Conservation (phyloP, 2,797 vertebrate genomes). For the Lacerta viridis region DNA sequence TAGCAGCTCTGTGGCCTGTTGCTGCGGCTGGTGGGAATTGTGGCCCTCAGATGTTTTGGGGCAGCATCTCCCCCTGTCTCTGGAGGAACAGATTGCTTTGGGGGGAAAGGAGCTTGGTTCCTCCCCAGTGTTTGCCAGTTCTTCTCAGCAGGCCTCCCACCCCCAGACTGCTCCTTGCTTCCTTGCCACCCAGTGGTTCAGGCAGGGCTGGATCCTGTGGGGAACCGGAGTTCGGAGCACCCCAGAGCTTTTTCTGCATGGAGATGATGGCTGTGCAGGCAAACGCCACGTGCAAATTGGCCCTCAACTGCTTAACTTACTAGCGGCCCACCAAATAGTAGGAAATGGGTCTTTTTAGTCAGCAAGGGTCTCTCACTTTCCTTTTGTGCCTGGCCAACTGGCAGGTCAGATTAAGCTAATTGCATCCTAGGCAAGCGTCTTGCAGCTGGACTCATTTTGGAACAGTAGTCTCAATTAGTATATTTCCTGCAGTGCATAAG, state of each 20-base stretch:
- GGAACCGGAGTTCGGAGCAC: not conserved
- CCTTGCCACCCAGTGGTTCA: not conserved
- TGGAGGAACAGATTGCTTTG: not conserved
- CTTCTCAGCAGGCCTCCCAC: too few relatives aligned
- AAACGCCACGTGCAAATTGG: too few relatives aligned
- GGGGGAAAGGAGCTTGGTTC: not conserved
- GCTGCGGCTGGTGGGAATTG: too few relatives aligned
- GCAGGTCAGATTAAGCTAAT: conserved; percentile 58
- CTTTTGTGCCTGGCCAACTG: conserved; percentile 61
- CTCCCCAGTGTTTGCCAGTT: not conserved
- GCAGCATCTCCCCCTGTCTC: too few relatives aligned
- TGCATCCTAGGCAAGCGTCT: conserved; percentile 63
- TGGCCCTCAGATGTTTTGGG: too few relatives aligned
- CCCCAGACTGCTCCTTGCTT: not conserved
- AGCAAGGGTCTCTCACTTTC: conserved; percentile 61
- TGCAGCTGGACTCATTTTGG: conserved; percentile 71
- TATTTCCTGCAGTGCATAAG: conserved; percentile 66
- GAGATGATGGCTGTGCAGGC: too few relatives aligned
- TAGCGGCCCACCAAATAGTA: conserved; percentile 36
- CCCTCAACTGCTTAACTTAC: not conserved
- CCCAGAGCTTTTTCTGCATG: not conserved
- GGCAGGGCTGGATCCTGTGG: too few relatives aligned
- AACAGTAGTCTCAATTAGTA: conserved; percentile 67
- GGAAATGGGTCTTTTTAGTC: conserved; percentile 60
- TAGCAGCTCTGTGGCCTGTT: not conserved